A percentile compares a stretch with the other conserved stretches of the same genome.
These are phyloP conservation scores for Nyctalus aviator DNA, from an alignment of 2,797 vertebrate species.

Conservation along the genomic window DNA sequence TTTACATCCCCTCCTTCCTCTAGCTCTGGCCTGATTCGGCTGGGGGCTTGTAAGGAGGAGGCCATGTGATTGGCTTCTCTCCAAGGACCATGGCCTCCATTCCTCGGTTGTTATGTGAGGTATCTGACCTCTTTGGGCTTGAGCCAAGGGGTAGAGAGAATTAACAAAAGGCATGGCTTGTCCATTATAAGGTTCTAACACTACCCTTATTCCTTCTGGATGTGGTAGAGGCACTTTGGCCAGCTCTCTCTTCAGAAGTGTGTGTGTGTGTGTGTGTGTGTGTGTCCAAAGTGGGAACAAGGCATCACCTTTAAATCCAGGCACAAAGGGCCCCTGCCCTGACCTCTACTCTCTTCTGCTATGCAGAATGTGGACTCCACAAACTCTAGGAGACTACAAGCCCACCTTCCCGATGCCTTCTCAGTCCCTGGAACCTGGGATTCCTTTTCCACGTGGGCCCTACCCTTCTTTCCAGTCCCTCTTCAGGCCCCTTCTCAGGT, in stretches of 20 bases:
- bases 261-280: too few species aligned
- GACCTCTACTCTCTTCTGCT: not conserved
- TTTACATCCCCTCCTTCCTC: not conserved
- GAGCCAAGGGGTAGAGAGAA: not conserved
- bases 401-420: not conserved
- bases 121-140: not conserved
- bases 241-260: not conserved
- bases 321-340: not conserved
- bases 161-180: not conserved
- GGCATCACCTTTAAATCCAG: not conserved
- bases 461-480: not conserved
- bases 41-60: too few species aligned
- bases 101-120: not conserved
- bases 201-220: not conserved
- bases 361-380: not conserved
- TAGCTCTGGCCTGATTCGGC: not conserved
- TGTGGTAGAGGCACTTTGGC: not conserved
- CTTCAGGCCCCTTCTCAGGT: not conserved
- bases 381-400: not conserved
- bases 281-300: not conserved
- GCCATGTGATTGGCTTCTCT: not conserved
- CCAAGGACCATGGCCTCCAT: not conserved
- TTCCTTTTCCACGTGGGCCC: not conserved
- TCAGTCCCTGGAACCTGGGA: not conserved
- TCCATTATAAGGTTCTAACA: not conserved